These are phyloP conservation scores for Eumacrocentrus americanus DNA, from an alignment of 2,888 invertebrate species.

Conservation along the genomic window DNA sequence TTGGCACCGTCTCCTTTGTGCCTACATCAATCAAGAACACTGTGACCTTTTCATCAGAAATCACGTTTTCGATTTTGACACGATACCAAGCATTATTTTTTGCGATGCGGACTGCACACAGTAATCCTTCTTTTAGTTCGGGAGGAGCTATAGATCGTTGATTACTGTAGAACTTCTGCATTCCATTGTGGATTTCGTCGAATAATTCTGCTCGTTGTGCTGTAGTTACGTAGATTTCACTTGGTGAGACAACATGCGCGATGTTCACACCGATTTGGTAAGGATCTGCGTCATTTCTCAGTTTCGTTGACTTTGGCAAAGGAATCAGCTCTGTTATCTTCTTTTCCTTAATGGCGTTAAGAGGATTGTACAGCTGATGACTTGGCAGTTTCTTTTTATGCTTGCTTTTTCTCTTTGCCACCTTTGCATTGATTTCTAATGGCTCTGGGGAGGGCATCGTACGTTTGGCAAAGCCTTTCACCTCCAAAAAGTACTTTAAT, in stretches of 20 bases:
- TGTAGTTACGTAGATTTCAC: conserved; percentile 68
- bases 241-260: conserved; percentile 65
- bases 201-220: conserved; percentile 62
- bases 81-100: conserved; percentile 71
- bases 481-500: neutral
- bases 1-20: conserved; percentile 62
- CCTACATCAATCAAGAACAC: conserved; percentile 75
- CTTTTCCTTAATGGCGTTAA: too few relatives aligned
- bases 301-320: neutral
- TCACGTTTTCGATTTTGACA: conserved; percentile 63
- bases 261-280: conserved; percentile 64
- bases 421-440: too few relatives aligned
- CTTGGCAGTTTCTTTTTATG: too few relatives aligned
- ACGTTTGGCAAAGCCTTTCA: neutral
- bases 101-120: conserved; percentile 63
- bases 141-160: conserved; percentile 33
- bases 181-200: conserved; percentile 62
- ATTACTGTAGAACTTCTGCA: conserved; percentile 65
- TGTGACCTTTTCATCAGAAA: conserved; percentile 55
- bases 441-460: too few relatives aligned
- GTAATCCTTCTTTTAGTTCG: conserved; percentile 52
- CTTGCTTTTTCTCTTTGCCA: too few relatives aligned
- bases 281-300: conserved; percentile 49
- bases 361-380: neutral
- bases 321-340: neutral